These are phyloP conservation scores for Lasioglossum baleicum DNA, from an alignment of 1,140 invertebrate species.

Conservation along the genomic window DNA sequence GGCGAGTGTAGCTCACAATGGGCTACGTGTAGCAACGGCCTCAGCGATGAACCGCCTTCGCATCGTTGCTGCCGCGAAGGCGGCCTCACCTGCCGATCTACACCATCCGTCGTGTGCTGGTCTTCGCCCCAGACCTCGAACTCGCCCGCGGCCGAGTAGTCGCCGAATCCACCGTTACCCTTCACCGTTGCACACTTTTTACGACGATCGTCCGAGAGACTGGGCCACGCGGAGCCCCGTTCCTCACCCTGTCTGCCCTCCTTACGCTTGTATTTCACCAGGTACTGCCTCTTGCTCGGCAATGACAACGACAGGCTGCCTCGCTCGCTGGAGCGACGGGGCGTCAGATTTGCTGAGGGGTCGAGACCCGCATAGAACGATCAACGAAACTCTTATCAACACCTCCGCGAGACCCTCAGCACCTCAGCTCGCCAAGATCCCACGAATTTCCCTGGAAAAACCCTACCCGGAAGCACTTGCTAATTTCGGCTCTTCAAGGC, in stretches of 20 bases:
- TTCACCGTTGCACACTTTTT: constrained; percentile 77
- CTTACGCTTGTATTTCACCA: constrained; percentile 58
- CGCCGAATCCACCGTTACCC: constrained; percentile 78
- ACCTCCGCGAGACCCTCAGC: constrained; percentile 17
- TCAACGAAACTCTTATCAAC: background rate
- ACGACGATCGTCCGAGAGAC: constrained; percentile 62
- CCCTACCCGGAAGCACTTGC: background rate
- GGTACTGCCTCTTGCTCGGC: constrained; percentile 44
- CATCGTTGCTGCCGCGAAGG: constrained; percentile 76
- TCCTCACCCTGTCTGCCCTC: constrained; percentile 47
- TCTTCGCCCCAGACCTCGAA: constrained; percentile 79
- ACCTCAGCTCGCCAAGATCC: constrained; percentile 28
- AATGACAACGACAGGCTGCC: constrained; percentile 60
- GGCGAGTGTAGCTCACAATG: constrained; percentile 78
- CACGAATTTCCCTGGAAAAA: constrained; percentile 2
- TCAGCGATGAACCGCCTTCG: constrained; percentile 76
- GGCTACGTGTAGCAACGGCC: constrained; percentile 77
- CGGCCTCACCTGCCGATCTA: constrained; percentile 72
- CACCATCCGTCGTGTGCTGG: constrained; percentile 72
- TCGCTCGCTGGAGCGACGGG: constrained; percentile 49
- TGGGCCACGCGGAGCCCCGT: constrained; percentile 51
- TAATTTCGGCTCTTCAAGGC: background rate
- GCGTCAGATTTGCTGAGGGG: constrained; percentile 62
- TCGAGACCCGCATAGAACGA: constrained; percentile 34
- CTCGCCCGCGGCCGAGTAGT: constrained; percentile 78